Conservation (phyloP, 2,113 vertebrate species). For the Engraulis encrasicolus region DNA sequence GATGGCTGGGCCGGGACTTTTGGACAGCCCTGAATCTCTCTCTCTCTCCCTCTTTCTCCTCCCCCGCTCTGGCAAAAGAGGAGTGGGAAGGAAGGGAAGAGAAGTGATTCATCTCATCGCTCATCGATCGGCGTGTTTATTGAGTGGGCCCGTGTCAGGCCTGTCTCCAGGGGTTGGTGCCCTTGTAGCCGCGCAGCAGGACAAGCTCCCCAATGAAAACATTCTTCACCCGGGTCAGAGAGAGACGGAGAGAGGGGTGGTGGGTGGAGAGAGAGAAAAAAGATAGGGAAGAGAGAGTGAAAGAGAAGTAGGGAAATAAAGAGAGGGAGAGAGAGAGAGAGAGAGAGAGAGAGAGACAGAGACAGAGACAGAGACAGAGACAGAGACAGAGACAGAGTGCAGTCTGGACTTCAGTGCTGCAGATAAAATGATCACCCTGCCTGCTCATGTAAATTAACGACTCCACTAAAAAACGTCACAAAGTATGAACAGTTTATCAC, state of each 20-base stretch:
- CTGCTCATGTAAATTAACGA: neutral
- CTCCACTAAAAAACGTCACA: neutral
- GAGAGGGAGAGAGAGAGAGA: neutral
- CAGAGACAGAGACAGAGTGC: slow-evolving; percentile 45
- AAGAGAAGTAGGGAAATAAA: neutral
- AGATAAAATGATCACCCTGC: neutral
- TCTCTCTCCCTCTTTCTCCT: slow-evolving; percentile 1
- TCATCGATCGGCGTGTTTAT: slow-evolving; percentile 14
- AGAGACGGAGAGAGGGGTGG: neutral
- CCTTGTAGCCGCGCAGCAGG: slow-evolving; percentile 4
- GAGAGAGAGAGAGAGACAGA: neutral
- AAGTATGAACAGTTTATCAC: neutral
- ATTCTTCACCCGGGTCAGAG: neutral
- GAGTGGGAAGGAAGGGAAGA: neutral
- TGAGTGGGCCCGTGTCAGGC: slow-evolving; percentile 8
- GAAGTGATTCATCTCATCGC: neutral
- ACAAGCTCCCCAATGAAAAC: slow-evolving; percentile 13
- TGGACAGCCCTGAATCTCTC: neutral
- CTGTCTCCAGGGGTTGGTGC: neutral
- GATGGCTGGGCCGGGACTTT: neutral
- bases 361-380: slow-evolving; percentile 31
- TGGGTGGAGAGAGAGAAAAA: slow-evolving; percentile 17
- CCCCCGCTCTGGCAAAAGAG: neutral
- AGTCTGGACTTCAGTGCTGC: neutral
- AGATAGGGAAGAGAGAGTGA: slow-evolving; percentile 17